phyloP scores from a whole-genome alignment of 1,140 invertebrate species.

The Hydropsyche tenuis region DNA sequence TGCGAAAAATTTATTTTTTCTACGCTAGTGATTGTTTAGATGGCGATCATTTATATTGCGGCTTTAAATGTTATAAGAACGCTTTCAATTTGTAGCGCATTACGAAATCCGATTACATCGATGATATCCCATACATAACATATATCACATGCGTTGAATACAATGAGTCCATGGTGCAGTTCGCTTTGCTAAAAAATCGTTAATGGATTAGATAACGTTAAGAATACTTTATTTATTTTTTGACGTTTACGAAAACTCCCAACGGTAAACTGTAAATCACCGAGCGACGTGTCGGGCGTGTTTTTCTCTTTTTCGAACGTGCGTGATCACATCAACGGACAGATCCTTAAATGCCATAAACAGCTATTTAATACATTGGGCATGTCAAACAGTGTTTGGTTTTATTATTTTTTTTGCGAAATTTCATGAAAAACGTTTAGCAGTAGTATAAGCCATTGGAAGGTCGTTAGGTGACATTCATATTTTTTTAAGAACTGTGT shows the following conservation, averaged over 20 bases:
- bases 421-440: too few relatives aligned
- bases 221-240: slow-evolving; percentile 16
- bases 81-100: slow-evolving; percentile 18
- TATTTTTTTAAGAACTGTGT: too few relatives aligned
- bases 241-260: slow-evolving; percentile 9
- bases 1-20: not conserved
- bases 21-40: not conserved
- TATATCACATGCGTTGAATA: not conserved
- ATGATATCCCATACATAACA: not conserved
- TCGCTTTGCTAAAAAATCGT: not conserved
- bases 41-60: slow-evolving; percentile 13
- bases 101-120: slow-evolving; percentile 6
- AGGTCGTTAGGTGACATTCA: too few relatives aligned
- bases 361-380: not conserved
- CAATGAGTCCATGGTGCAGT: not conserved
- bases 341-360: slow-evolving; percentile 21
- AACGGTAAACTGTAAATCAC: slow-evolving; percentile 18
- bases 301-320: not conserved
- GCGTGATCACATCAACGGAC: slow-evolving; percentile 9
- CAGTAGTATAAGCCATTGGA: too few relatives aligned
- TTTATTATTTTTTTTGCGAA: too few relatives aligned
- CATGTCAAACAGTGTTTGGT: not conserved
- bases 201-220: slow-evolving; percentile 8
- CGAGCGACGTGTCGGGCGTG: not conserved
- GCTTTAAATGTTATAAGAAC: slow-evolving; percentile 18